Evolutionary conservation across 2,888 invertebrate species (phyloP).

Genomic region (Yponomeuta sedellus): DNA sequence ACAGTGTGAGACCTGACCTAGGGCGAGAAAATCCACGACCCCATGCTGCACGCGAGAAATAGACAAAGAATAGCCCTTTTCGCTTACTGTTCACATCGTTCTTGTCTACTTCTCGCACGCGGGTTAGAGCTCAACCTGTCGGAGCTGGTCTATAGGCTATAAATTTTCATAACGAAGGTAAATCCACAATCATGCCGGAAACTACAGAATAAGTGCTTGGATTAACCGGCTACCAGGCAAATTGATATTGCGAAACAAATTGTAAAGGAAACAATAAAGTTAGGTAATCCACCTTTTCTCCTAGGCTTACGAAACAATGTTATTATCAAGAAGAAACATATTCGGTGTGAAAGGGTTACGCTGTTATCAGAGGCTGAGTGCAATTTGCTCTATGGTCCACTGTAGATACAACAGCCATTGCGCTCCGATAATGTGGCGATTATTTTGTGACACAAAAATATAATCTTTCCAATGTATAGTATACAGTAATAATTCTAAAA

Average conservation of each 20-base stretch:
- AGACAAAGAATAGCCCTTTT: too few species aligned
- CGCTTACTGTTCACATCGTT: too few species aligned
- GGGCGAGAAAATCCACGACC: too few species aligned
- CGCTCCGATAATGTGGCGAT: background rate
- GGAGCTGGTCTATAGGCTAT: background rate
- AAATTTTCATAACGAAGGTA: background rate
- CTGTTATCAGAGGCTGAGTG: constrained; percentile 8
- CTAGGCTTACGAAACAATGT: constrained; percentile 10
- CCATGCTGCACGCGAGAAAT: too few species aligned
- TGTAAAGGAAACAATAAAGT: constrained; percentile 1
- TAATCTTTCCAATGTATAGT: too few species aligned
- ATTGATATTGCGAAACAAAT: constrained; percentile 1
- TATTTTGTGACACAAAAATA: background rate
- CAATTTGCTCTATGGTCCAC: constrained; percentile 7
- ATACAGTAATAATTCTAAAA: too few species aligned
- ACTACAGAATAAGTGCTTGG: background rate
- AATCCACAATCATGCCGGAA: background rate
- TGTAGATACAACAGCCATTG: background rate
- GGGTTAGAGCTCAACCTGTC: too few species aligned
- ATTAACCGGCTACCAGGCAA: background rate
- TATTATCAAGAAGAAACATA: constrained; percentile 8
- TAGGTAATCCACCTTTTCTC: background rate
- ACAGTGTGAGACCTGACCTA: too few species aligned
- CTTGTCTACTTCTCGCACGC: too few species aligned
- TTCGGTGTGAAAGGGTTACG: constrained; percentile 6